Evolutionary conservation across 2,113 vertebrate genomes (phyloP), one percentile per base, ranked within the genome.

Genomic region (Lepisosteus osseus): DNA sequence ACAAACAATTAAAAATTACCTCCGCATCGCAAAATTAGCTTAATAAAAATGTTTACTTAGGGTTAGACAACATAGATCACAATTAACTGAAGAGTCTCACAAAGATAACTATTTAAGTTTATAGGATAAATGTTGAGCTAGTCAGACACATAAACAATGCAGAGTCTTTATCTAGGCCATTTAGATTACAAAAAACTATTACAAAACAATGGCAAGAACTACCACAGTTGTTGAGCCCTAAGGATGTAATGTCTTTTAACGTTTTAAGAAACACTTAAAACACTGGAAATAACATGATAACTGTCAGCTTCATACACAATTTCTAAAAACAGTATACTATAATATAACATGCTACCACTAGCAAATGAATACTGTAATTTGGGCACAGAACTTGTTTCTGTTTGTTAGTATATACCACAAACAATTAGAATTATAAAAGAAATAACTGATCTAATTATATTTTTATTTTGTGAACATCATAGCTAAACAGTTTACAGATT

Each of bases 201-300:
- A 1, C 29, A 29, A 29, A 40, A 5, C 62, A 65, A 65, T 12
- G 51, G 73, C 71, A 77, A 73, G 68, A 66, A 71, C 70, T 75
- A 71, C n/a, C 40, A 55, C 0, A 12, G 44, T 79, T 41, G 0
- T 55, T 1, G 42, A 0, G 3, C 61, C 29, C 55, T 42, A 0
- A 70, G 3, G 3, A 7, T 63, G 1, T 11, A 68, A 67, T 4
- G 12, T 12, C 8, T 62, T 51, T 0, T 51, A 14, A 15, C 3
- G 41, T 74, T 73, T 56, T 9, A 67, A 0, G 54, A 0, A 63
- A 57, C 15, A 0, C 59, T 41, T 13, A 70, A 65, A 69, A 55
- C 12, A 65, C 62, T 29, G 41, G 62, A 43, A 15, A 15, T 65
- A 65, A 65, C 62, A 65, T 65, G 62, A 65, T 40, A 65, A 65